phyloP scores from a whole-genome alignment of 92 coral and sea anemone genomes.

The Palythoa heliodiscus region DNA sequence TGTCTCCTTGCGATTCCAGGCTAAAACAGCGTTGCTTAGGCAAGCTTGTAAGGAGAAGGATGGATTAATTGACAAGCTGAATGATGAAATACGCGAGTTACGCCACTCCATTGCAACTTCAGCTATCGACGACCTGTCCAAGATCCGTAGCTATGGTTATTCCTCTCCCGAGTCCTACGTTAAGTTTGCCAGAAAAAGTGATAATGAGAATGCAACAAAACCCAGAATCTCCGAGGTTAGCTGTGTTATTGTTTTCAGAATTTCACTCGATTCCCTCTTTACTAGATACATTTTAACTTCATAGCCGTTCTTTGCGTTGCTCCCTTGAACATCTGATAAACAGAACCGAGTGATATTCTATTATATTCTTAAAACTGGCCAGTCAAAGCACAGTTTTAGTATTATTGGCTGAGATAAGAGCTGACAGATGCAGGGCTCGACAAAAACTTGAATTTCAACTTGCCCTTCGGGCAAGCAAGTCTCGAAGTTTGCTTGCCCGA shows the following conservation, averaged over 20 bases:
- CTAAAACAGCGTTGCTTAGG: slow-evolving; percentile 83
- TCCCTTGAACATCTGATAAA: no score
- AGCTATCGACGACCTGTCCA: slow-evolving; percentile 89
- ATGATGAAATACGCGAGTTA: slow-evolving; percentile 85
- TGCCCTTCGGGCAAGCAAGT: no score
- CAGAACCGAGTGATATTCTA: no score
- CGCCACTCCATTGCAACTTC: slow-evolving; percentile 96
- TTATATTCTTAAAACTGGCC: no score
- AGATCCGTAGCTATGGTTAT: slow-evolving; percentile 79
- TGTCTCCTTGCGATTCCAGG: slow-evolving; percentile 53
- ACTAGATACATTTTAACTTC: not conserved
- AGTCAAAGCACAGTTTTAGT: no score
- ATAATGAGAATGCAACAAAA: slow-evolving; percentile 33
- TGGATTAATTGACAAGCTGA: slow-evolving; percentile 78
- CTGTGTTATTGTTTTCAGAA: not conserved
- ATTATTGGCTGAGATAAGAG: no score
- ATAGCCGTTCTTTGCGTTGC: no score
- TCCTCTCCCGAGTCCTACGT: slow-evolving; percentile 79
- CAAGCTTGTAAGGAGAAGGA: slow-evolving; percentile 97
- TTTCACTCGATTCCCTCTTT: not conserved
- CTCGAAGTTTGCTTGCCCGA: no score
- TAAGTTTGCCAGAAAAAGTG: slow-evolving; percentile 65
- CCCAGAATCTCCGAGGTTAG: slow-evolving; percentile 31
- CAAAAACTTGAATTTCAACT: no score
- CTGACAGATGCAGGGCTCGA: no score